Evolutionary conservation across 2,797 vertebrate species (phyloP).

Genomic region (Siniperca scherzeri): DNA sequence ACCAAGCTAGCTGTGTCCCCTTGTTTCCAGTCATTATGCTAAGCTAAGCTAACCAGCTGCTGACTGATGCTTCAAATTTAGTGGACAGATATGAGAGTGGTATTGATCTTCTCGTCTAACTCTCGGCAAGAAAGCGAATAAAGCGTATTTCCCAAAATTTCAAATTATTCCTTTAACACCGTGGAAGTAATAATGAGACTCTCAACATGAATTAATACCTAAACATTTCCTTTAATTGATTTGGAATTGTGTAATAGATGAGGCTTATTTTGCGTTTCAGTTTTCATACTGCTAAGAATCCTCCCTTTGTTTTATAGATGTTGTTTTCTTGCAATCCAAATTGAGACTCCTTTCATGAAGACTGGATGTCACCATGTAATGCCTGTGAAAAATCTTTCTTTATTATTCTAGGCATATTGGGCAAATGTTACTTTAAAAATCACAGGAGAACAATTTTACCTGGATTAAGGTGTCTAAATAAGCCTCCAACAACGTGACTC

Average conservation of each 20-base stretch:
- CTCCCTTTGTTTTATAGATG: not conserved
- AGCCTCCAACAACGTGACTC: constrained; percentile 32
- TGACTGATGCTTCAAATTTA: constrained; percentile 5
- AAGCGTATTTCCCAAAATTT: not conserved
- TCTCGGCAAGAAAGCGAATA: not conserved
- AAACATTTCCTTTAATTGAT: not conserved
- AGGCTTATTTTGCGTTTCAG: not conserved
- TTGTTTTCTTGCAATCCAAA: not conserved
- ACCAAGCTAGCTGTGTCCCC: not conserved
- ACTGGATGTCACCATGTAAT: not conserved
- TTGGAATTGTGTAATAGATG: not conserved
- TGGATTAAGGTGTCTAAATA: constrained; percentile 41
- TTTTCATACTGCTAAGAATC: not conserved
- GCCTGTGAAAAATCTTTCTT: constrained; percentile 7
- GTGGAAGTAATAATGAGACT: not conserved
- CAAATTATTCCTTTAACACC: not conserved
- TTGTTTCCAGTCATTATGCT: not conserved
- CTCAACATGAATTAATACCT: not conserved
- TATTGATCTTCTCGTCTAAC: not conserved
- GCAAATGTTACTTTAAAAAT: constrained; percentile 19
- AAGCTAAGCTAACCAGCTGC: not conserved
- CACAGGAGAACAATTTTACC: constrained; percentile 16
- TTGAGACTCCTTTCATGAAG: constrained; percentile 1
- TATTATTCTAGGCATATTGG: constrained; percentile 4
- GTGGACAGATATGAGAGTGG: not conserved